Evolutionary conservation across 2,113 vertebrate species (phyloP).

Genomic region (Varanus komodoensis): DNA sequence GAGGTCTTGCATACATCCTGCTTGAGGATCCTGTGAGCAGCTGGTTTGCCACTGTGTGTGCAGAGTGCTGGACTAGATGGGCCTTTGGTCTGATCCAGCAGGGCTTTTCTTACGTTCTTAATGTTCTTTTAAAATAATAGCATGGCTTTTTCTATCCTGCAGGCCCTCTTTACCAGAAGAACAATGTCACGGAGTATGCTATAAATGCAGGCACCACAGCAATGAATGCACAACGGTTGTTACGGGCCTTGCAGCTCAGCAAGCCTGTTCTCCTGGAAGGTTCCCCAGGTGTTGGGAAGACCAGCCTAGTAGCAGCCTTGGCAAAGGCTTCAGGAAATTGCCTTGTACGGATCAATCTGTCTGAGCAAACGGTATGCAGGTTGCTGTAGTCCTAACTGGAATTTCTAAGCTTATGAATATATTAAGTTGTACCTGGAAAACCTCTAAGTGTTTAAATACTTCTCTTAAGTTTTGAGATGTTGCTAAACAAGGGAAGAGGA

Average conservation of each 20-base stretch:
- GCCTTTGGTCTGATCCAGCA: no score
- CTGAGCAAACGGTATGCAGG: slow-evolving; percentile 91
- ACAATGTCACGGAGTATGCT: slow-evolving; percentile 83
- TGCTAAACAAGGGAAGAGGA: neutral
- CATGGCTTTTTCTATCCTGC: slow-evolving; percentile 32
- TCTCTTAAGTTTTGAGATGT: slow-evolving; percentile 1
- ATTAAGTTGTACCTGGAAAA: neutral
- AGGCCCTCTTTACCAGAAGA: slow-evolving; percentile 84
- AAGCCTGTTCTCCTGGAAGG: slow-evolving; percentile 95
- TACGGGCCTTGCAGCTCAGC: slow-evolving; percentile 91
- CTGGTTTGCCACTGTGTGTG: no score
- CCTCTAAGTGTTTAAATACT: neutral
- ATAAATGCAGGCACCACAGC: slow-evolving; percentile 92
- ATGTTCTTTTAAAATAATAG: neutral
- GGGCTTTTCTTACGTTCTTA: no score
- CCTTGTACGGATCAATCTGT: slow-evolving; percentile 95
- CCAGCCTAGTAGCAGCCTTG: slow-evolving; percentile 92
- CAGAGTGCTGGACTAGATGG: no score
- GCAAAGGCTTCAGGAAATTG: slow-evolving; percentile 93
- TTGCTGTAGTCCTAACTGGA: neutral
- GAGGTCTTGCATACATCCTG: no score
- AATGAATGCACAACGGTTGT: slow-evolving; percentile 90
- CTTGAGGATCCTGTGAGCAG: no score
- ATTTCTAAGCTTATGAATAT: neutral
- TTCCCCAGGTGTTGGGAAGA: slow-evolving; percentile 97